Evolutionary conservation across 2,113 vertebrate genomes (phyloP), one percentile per base, ranked within the genome.

Genomic region (Tonatia bakeri): DNA sequence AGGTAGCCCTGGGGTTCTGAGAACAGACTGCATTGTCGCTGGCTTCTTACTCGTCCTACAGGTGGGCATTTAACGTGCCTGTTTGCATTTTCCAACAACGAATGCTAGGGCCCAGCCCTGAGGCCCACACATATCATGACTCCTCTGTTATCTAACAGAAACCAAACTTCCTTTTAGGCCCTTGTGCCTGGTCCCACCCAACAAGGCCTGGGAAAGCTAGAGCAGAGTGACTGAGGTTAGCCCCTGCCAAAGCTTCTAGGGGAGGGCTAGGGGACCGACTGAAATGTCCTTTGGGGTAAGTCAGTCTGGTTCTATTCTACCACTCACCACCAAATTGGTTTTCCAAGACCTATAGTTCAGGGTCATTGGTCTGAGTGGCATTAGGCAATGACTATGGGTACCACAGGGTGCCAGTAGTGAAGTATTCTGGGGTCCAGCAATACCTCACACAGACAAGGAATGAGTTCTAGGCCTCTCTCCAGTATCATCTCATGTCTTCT

Each of bases 371-470:
- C 77, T 50, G 82, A 26, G 47, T 28, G 22, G 77, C 91, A 45
- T 67, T 90, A 84, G n/a, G 94, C 91, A 96, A 96, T 96, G 97
- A 96, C 96, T 50, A 0, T 76, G 77, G 86, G 69, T 95, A 77
- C 97, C 97, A 97, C 97, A 94, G 96, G 90, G 92, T 90, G 96
- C 92, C 97, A 94, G 90, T 94, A 95, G 94, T 87, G 93, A 90
- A 89, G 52, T 95, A 54, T 72, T 79, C 31, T 93, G 97, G 95
- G 92, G 91, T 87, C 72, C 31, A 93, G 79, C 33, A 80, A 77
- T 14, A 47, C 59, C 22, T 31, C 72, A 47, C 24, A 73, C 38
- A 92, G 45, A 65, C 26, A 14, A 43, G 40, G 50, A 43, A 80
- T 81, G 14, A 15, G 17, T 90, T 65, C 65, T 69, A 82, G 33